Conservation (phyloP, 2,797 vertebrate species). For the Bovichtus variegatus region DNA sequence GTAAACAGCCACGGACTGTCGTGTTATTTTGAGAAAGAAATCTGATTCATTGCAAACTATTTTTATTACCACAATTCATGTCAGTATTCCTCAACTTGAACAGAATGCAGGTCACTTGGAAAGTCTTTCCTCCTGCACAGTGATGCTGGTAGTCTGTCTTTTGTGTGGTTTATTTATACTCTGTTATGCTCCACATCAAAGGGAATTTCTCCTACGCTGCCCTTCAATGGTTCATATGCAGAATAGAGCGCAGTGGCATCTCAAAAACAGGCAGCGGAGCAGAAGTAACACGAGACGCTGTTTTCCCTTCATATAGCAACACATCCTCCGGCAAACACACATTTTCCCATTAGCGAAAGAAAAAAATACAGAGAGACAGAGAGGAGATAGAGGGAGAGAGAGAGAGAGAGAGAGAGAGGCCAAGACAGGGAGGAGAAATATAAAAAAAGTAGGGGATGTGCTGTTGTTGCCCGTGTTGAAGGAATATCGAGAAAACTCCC, state of each 20-base stretch:
- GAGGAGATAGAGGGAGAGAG: conserved; percentile 25
- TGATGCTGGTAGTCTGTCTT: conserved; percentile 49
- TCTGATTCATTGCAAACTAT: not conserved
- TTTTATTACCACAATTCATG: conserved; percentile 18
- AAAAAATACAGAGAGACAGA: conserved; percentile 30
- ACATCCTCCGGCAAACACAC: conserved; percentile 60
- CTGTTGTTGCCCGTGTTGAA: conserved; percentile 25
- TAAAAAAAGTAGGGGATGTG: not conserved
- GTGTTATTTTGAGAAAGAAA: not conserved
- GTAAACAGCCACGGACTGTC: not conserved
- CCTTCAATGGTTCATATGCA: conserved; percentile 59
- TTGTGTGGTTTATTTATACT: conserved; percentile 74
- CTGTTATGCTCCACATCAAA: conserved; percentile 66
- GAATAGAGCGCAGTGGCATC: conserved; percentile 57
- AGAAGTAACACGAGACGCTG: conserved; percentile 68
- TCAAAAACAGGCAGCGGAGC: conserved; percentile 72
- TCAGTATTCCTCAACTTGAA: conserved; percentile 15
- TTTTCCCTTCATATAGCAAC: conserved; percentile 56
- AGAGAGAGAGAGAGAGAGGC: conserved; percentile 1
- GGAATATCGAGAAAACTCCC: conserved; percentile 10
- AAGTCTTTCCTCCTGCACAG: conserved; percentile 41
- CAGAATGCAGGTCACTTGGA: conserved; percentile 32
- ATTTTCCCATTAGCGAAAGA: conserved; percentile 48
- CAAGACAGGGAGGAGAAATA: conserved; percentile 11
- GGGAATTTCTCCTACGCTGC: conserved; percentile 71